A percentile compares a stretch with the other conserved stretches of the same genome.
phyloP scores from a whole-genome alignment of 2,113 vertebrate genomes.

The Zosterops hypoxanthus region DNA sequence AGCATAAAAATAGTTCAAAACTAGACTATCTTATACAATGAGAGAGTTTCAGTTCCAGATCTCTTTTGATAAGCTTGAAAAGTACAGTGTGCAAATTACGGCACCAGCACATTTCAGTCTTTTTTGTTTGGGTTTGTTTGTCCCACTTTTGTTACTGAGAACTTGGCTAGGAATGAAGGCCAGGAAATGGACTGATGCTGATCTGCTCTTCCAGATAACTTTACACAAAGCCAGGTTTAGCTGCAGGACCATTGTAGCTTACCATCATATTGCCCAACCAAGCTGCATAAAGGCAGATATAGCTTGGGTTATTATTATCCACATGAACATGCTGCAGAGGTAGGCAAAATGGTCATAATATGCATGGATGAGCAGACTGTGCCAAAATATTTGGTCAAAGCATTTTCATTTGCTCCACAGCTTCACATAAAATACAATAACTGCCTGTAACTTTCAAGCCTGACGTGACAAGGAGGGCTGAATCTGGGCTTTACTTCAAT shows the following conservation, averaged over 20 bases:
- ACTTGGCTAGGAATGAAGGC: background rate
- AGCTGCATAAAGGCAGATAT: background rate
- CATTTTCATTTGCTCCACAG: background rate
- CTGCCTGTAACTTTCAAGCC: background rate
- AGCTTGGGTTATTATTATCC: background rate
- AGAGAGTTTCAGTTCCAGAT: background rate
- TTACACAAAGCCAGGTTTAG: fast-evolving
- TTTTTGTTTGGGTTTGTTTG: background rate
- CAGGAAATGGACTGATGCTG: background rate
- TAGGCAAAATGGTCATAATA: background rate
- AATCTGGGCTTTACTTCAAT: background rate
- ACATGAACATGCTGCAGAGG: background rate
- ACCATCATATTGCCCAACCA: background rate
- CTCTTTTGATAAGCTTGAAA: background rate
- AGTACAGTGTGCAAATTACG: background rate
- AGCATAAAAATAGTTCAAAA: background rate
- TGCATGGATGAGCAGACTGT: background rate
- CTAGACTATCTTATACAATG: background rate
- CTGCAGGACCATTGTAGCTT: background rate
- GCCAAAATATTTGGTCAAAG: background rate
- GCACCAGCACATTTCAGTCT: background rate
- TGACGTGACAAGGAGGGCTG: background rate
- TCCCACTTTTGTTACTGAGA: background rate
- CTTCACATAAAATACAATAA: background rate
- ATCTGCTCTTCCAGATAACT: background rate